Percentiles rank a stretch among this genome's conserved stretches.
Conservation (phyloP, 1,140 invertebrate species). For the Drosophila bocqueti region DNA sequence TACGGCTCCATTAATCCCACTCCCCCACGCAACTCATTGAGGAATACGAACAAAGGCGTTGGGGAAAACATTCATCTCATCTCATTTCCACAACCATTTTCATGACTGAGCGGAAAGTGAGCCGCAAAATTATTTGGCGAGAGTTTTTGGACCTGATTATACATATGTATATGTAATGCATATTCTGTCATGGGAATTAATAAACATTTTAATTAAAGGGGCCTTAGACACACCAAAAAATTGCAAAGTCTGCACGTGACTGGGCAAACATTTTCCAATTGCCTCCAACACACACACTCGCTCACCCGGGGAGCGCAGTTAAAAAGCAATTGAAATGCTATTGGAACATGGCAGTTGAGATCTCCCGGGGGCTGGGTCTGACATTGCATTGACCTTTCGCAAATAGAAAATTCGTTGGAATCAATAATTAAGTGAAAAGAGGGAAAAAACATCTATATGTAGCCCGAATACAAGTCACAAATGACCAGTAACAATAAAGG, state of each 20-base stretch:
- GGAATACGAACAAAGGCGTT: constrained; percentile 15
- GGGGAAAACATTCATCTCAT: constrained; percentile 26
- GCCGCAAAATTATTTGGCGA: constrained; percentile 12
- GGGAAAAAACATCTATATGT: constrained; percentile 26
- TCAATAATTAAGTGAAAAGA: constrained; percentile 77
- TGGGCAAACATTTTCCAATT: constrained; percentile 52
- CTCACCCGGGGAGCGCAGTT: constrained; percentile 45
- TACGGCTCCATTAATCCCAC: constrained; percentile 9
- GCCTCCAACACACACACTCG: constrained; percentile 8
- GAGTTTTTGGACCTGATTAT: constrained; percentile 13
- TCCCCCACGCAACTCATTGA: constrained; percentile 20
- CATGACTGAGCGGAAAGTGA: constrained; percentile 30
- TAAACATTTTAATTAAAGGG: constrained; percentile 73
- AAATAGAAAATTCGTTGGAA: constrained; percentile 63
- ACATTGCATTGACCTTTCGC: constrained; percentile 77
- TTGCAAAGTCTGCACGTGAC: constrained; percentile 65
- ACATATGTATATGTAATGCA: constrained; percentile 21
- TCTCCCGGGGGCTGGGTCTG: constrained; percentile 51
- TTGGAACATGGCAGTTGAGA: constrained; percentile 44
- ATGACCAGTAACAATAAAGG: constrained; percentile 64
- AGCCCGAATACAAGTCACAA: constrained; percentile 57
- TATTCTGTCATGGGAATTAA: constrained; percentile 57
- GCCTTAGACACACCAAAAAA: constrained; percentile 21
- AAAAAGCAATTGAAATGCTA: constrained; percentile 72
- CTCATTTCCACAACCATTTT: constrained; percentile 25